Base-by-base conservation (phyloP, 2,888 invertebrate genomes). In the Drosophila fulvimacula region DNA sequence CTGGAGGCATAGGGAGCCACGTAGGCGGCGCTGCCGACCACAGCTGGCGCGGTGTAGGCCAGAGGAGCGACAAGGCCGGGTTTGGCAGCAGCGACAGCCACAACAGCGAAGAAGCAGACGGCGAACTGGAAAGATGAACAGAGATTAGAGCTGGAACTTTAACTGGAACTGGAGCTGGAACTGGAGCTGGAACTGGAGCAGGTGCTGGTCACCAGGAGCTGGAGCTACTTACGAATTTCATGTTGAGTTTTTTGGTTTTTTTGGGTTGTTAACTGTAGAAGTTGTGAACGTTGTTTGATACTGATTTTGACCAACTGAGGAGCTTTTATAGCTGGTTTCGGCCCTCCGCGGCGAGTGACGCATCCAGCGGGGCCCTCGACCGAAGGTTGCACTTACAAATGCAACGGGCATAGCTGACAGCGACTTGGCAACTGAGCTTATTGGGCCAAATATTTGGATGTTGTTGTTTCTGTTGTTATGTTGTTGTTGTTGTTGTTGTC, bases 1-100 rank as follows among this genome's bases (percentile, higher is more conserved):
- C 90, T 90, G 79, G 91, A 82, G 48, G 90, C 90, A 55, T 91
- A 91, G n/a, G 90, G 90, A 30, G 91, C 91, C 21, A 91, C 88
- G 67, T 90, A 91, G 38, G 91, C 78, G n/a, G 90, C 91, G 55
- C 77, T 79, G n/a, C 88, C 90, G 15, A 90, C 89, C 39, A 90
- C 80, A 55, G 90, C 88, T 0, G 89, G 89, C 2, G 90, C 84
- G 49, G 88, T 84, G 30, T 84, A 84, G 51, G 84, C 88, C 78
- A 85, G 13, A 53, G 85, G 85, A 67, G 85, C 87, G 67, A 90
- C 74, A 13, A 89, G 39, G 51, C 88, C 89, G 13, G 90, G 90
- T 72, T 88, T 86, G 71, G 88, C 86, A 32, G 87, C 60, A 56
- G 77, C 84, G 63, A 91, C 69, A 67, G 90, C 91, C 73, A 90